A percentile compares a stretch with the other conserved stretches of the same genome.
Evolutionary conservation across 2,113 vertebrate genomes (phyloP).

Genomic region (Petaurus breviceps): DNA sequence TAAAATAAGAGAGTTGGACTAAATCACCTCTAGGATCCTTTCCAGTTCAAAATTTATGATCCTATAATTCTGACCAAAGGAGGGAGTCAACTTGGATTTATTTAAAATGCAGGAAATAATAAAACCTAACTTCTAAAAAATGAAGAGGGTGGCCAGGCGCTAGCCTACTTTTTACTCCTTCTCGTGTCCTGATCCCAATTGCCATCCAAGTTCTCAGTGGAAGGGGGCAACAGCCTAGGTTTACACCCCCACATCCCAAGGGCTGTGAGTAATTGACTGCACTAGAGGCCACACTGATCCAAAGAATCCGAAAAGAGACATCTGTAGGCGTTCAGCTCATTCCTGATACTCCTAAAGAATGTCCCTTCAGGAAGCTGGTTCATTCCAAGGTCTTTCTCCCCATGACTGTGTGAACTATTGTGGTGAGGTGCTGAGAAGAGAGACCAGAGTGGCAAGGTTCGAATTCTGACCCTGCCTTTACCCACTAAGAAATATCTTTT

Average conservation of each 20-base stretch:
- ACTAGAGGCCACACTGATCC: not conserved
- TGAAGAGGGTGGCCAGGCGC: not conserved
- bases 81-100: not conserved
- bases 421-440: not conserved
- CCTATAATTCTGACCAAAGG: not conserved
- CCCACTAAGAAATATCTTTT: not conserved
- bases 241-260: not conserved
- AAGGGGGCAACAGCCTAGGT: not conserved
- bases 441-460: not conserved
- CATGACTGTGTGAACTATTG: not conserved
- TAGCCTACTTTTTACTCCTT: accelerated
- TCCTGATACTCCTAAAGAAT: not conserved
- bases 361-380: slow-evolving; percentile 22
- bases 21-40: not conserved
- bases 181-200: not conserved
- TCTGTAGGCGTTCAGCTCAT: not conserved
- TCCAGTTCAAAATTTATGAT: not conserved
- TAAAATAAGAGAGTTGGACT: not conserved
- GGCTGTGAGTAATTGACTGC: not conserved
- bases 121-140: slow-evolving; percentile 1
- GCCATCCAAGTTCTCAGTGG: not conserved
- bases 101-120: not conserved
- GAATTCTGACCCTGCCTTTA: not conserved
- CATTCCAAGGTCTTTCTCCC: not conserved
- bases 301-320: not conserved